A percentile compares a stretch with the other conserved stretches of the same genome.
Evolutionary conservation across 2,113 vertebrate genomes (phyloP).

Genomic region (Eira barbara): DNA sequence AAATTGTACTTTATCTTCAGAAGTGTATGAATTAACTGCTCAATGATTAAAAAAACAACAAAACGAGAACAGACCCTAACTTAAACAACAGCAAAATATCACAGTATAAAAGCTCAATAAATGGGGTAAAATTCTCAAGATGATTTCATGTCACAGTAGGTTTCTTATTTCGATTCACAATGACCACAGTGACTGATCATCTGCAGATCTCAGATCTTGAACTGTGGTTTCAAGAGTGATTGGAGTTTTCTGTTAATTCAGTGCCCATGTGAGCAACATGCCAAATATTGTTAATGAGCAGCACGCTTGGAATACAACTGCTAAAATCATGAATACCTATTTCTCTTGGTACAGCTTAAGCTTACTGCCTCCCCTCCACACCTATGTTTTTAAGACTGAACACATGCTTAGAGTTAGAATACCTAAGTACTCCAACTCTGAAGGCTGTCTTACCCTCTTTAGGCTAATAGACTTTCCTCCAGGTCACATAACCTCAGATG

Average conservation of each 20-base stretch:
- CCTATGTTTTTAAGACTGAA: not conserved
- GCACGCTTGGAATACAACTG: not conserved
- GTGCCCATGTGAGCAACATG: not conserved
- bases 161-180: not conserved
- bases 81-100: not conserved
- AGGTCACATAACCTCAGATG: not conserved
- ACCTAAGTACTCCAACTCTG: not conserved
- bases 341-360: constrained; percentile 30
- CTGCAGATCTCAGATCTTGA: not conserved
- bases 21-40: not conserved
- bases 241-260: not conserved
- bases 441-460: not conserved
- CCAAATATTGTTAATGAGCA: not conserved
- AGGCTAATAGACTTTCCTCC: not conserved
- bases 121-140: not conserved
- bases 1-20: not conserved
- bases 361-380: not conserved
- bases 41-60: not conserved
- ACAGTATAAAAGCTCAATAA: not conserved
- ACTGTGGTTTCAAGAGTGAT: not conserved
- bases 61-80: not conserved
- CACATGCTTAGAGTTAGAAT: not conserved
- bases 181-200: not conserved
- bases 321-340: not conserved
- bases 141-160: not conserved